Base-by-base conservation (phyloP, 2,113 vertebrate genomes). In the cat (Felis catus) region DNA sequence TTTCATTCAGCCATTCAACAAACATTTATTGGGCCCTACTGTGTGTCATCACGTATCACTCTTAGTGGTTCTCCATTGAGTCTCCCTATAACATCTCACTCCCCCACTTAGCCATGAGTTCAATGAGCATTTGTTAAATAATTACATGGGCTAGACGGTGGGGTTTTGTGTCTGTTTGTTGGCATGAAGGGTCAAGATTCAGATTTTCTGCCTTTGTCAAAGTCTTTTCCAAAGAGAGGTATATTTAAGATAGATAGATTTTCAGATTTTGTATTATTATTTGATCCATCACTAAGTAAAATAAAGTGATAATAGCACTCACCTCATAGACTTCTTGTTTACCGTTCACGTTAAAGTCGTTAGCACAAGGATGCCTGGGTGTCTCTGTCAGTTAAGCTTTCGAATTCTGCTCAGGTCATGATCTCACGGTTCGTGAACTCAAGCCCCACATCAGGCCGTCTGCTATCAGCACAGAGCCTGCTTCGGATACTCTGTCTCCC, bases 161-260 rank as follows among this genome's bases (percentile, higher is more conserved):
- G 89, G 45, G 21, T 76, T 76, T 23, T 8, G 29, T 6, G 65
- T 93, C 89, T 21, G 70, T 31, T 12, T 29, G 19, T 36, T 71
- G 25, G 21, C 27, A 48, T 15, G 12, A 95, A 82, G 29, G 65
- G 39, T 78, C n/a, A 31, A n/a, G 80, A 81, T 55, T 80, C 81
- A 48, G 33, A 36, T 36, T 90, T 63, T 89, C 27, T 61, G 27
- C 63, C 55, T 74, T 82, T 48, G 41, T 89, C 89, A 68, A n/a
- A 31, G 70, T 80, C 39, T 95, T n/a, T 58, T 53, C 94, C 86
- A 33, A 4, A 16, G 27, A 29, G 58, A 81, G 51, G 14, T 27
- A 27, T n/a, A 61, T 55, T 55, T 73, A 87, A 31, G 55, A 45
- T 29, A 66, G 27, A 25, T 45, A 9, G 45, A 45, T 9, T 84